phyloP scores from a whole-genome alignment of 2,113 vertebrate species.

The Motacilla alba region DNA sequence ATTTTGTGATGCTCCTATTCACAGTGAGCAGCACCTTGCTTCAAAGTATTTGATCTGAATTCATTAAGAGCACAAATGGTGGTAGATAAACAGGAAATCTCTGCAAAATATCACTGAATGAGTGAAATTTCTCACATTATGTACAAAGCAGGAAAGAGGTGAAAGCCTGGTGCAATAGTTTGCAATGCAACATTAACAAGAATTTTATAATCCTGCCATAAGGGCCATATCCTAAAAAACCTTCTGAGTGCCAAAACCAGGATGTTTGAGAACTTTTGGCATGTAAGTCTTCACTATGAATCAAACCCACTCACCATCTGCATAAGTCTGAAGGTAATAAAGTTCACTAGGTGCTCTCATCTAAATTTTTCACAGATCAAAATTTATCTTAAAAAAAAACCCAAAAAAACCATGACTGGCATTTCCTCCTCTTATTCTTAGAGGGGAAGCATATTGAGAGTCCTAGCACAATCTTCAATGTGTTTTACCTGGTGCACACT shows the following conservation, averaged over 20 bases:
- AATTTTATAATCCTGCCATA: neutral
- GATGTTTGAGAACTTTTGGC: conserved; percentile 29
- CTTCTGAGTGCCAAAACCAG: neutral
- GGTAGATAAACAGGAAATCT: neutral
- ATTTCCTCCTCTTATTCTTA: neutral
- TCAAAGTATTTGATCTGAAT: neutral
- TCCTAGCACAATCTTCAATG: neutral
- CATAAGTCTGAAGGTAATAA: conserved; percentile 34
- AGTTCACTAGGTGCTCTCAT: conserved; percentile 22
- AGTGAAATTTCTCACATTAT: neutral
- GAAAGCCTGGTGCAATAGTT: neutral
- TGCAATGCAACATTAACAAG: neutral
- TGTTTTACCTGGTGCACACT: neutral
- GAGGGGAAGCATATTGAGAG: neutral
- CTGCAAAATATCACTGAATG: neutral
- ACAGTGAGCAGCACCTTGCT: neutral
- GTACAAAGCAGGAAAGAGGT: neutral
- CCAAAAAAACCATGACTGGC: neutral
- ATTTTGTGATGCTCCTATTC: neutral
- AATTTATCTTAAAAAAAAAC: neutral
- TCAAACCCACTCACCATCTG: conserved; percentile 60
- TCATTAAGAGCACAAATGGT: neutral
- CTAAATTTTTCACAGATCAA: neutral
- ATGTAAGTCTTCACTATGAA: neutral
- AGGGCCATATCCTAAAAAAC: conserved; percentile 4